Conservation (phyloP, 2,797 vertebrate species). For the Triplophysa bombifrons region DNA sequence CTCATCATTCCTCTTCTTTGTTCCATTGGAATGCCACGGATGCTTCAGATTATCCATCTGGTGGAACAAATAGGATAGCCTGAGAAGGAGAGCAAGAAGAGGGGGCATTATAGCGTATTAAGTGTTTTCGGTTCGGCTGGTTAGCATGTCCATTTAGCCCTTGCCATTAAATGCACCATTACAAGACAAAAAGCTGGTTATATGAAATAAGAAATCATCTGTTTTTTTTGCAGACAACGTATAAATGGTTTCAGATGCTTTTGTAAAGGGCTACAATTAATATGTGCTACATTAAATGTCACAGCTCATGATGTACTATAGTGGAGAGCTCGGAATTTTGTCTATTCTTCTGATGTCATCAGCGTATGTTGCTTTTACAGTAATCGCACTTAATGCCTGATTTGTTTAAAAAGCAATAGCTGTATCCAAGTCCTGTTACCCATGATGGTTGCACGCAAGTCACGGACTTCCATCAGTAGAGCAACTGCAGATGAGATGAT, state of each 20-base stretch:
- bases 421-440: too few species aligned
- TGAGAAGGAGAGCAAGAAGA: constrained; percentile 43
- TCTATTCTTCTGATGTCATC: too few species aligned
- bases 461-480: too few species aligned
- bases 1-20: constrained; percentile 16
- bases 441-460: too few species aligned
- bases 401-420: too few species aligned
- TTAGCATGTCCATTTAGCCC: not conserved
- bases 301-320: not conserved
- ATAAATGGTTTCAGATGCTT: not conserved
- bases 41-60: constrained; percentile 55
- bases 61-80: constrained; percentile 52
- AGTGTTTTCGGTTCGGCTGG: not conserved
- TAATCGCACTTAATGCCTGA: too few species aligned
- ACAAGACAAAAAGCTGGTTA: not conserved
- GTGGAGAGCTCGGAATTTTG: not conserved
- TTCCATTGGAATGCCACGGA: constrained; percentile 20
- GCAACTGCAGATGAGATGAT: too few species aligned
- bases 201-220: not conserved
- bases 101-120: not conserved
- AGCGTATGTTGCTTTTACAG: too few species aligned
- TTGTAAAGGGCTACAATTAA: not conserved
- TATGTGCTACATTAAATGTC: too few species aligned
- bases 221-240: not conserved
- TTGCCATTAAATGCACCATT: not conserved